These are phyloP conservation scores for Drosophila multiciliata DNA, from an alignment of 2,888 invertebrate species.

Conservation along the genomic window DNA sequence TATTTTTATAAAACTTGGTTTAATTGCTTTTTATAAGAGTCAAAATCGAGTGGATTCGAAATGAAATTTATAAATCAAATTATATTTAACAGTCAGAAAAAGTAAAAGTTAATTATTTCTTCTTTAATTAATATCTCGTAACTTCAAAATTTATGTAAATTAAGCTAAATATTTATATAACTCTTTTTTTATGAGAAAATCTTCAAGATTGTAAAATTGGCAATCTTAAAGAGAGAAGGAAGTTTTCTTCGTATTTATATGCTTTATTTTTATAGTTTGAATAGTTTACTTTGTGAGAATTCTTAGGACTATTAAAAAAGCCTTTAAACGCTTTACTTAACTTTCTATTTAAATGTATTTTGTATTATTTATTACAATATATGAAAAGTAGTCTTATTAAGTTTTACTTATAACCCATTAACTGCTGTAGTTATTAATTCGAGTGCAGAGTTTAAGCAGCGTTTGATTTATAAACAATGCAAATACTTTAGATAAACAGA, in stretches of 20 bases:
- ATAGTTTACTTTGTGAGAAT: neutral
- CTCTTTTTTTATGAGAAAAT: neutral
- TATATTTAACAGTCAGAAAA: neutral
- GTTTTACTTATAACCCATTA: no score
- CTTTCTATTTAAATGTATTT: fast-evolving
- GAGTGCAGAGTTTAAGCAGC: no score
- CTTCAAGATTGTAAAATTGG: neutral
- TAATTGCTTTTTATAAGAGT: neutral
- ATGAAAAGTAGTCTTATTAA: neutral
- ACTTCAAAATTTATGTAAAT: no score
- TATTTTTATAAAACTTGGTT: neutral
- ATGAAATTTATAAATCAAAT: neutral
- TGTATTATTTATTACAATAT: neutral
- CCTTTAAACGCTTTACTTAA: neutral
- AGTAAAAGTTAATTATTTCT: no score
- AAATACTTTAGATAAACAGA: no score
- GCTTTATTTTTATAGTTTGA: neutral
- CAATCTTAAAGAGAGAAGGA: neutral
- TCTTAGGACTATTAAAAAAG: neutral
- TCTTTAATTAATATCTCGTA: no score
- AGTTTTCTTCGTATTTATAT: neutral
- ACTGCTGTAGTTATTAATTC: no score
- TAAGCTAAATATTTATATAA: neutral
- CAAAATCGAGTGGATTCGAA: neutral
- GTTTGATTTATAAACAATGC: no score